Evolutionary conservation across 2,888 invertebrate species (phyloP).

Genomic region (Pseudanteris insignis): DNA sequence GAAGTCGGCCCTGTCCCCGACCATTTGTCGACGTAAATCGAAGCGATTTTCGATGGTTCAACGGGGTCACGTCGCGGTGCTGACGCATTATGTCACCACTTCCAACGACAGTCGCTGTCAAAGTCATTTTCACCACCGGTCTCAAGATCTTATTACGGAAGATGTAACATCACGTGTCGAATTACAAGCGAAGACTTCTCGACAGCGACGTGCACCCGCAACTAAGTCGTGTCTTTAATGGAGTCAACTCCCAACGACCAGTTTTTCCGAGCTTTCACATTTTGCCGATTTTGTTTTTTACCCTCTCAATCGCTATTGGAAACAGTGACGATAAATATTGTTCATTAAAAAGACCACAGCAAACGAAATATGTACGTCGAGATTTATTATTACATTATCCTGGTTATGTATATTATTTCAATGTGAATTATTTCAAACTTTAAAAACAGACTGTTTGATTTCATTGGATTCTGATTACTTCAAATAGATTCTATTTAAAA

Average conservation of each 20-base stretch:
- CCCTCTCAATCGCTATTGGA: too few relatives aligned
- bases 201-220: conserved; percentile 31
- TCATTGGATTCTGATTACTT: too few relatives aligned
- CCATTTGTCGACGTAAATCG: conserved; percentile 39
- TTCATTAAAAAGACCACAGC: too few relatives aligned
- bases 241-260: conserved; percentile 22
- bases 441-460: too few relatives aligned
- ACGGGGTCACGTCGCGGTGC: conserved; percentile 44
- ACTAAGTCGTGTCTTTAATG: conserved; percentile 33
- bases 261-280: too few relatives aligned
- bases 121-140: conserved; percentile 46
- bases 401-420: too few relatives aligned
- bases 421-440: too few relatives aligned
- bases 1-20: neutral
- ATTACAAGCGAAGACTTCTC: conserved; percentile 45
- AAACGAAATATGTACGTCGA: too few relatives aligned
- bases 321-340: too few relatives aligned
- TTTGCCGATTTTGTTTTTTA: too few relatives aligned
- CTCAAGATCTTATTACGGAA: conserved; percentile 51
- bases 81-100: conserved; percentile 37
- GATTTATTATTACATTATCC: too few relatives aligned
- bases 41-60: conserved; percentile 31
- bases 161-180: conserved; percentile 52
- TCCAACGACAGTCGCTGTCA: conserved; percentile 30
- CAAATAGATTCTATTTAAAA: too few relatives aligned